These are phyloP conservation scores for Thunnus maccoyii DNA, from an alignment of 2,113 vertebrate genomes.

Conservation along the genomic window DNA sequence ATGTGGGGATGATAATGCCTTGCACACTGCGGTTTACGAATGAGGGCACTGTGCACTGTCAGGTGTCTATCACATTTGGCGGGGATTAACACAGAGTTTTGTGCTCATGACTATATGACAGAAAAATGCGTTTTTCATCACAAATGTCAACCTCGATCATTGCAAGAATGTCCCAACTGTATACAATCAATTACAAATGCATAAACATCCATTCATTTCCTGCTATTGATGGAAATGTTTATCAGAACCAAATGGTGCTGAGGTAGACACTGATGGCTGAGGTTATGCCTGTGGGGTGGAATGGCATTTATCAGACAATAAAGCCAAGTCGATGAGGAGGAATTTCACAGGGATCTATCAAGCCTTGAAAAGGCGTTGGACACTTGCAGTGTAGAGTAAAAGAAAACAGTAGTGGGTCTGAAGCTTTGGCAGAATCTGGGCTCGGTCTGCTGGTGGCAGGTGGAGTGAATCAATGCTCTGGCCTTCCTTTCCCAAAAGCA, in stretches of 20 bases:
- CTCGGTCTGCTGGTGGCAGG: slow-evolving; percentile 51
- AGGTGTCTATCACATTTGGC: slow-evolving; percentile 51
- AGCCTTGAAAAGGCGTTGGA: slow-evolving; percentile 49
- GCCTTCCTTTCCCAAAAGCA: slow-evolving; percentile 36
- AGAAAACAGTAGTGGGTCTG: slow-evolving; percentile 66
- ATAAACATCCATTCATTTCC: slow-evolving; percentile 50
- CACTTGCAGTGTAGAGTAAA: slow-evolving; percentile 52
- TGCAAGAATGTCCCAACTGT: slow-evolving; percentile 16
- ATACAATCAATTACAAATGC: slow-evolving; percentile 45
- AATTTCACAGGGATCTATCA: slow-evolving; percentile 69
- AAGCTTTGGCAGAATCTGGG: slow-evolving; percentile 63
- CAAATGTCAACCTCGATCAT: slow-evolving; percentile 42
- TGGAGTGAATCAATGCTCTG: slow-evolving; percentile 59
- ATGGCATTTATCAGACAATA: slow-evolving; percentile 64
- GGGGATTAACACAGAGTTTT: slow-evolving; percentile 14
- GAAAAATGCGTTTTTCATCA: slow-evolving; percentile 23
- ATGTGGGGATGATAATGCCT: slow-evolving; percentile 1
- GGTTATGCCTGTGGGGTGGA: slow-evolving; percentile 27
- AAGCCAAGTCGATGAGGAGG: slow-evolving; percentile 52
- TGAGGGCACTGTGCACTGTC: neutral
- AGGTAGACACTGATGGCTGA: slow-evolving; percentile 37
- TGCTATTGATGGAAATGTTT: slow-evolving; percentile 39
- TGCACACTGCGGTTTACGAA: slow-evolving; percentile 9
- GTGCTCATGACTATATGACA: slow-evolving; percentile 7
- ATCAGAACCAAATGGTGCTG: slow-evolving; percentile 45